phyloP scores from a whole-genome alignment of 2,888 invertebrate species.

The Malacosoma neustria region DNA sequence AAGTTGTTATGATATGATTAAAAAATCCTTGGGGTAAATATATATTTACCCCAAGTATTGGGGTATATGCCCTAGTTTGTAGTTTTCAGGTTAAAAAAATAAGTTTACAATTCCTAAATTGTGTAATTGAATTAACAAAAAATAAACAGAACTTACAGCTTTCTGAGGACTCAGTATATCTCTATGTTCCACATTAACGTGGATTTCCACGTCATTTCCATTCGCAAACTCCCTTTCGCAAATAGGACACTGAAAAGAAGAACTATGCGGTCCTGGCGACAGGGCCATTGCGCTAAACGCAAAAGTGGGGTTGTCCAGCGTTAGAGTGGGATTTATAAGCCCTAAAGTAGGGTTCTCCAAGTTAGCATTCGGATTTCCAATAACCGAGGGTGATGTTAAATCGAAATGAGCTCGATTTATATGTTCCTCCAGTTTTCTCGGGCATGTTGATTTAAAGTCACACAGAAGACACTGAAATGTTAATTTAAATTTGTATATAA shows the following conservation, averaged over 20 bases:
- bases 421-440: constrained; percentile 85
- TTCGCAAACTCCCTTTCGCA: constrained; percentile 83
- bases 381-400: constrained; percentile 82
- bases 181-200: constrained; percentile 89
- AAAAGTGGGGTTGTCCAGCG: constrained; percentile 42
- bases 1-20: too few relatives aligned
- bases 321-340: constrained; percentile 42
- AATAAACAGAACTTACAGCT: constrained; percentile 32
- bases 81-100: too few relatives aligned
- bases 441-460: constrained; percentile 83
- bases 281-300: constrained; percentile 54
- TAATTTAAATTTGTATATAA: neutral
- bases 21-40: too few relatives aligned
- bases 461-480: constrained; percentile 82
- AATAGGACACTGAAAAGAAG: constrained; percentile 83
- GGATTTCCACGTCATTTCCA: constrained; percentile 86
- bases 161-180: constrained; percentile 84
- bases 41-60: too few relatives aligned
- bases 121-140: neutral
- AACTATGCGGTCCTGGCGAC: constrained; percentile 61
- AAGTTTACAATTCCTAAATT: too few relatives aligned
- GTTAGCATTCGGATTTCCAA: constrained; percentile 51
- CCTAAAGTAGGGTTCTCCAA: constrained; percentile 43
- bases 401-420: constrained; percentile 90
- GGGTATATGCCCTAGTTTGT: too few relatives aligned